Conservation (phyloP, 2,888 invertebrate species). For the Halictus quadricinctus region DNA sequence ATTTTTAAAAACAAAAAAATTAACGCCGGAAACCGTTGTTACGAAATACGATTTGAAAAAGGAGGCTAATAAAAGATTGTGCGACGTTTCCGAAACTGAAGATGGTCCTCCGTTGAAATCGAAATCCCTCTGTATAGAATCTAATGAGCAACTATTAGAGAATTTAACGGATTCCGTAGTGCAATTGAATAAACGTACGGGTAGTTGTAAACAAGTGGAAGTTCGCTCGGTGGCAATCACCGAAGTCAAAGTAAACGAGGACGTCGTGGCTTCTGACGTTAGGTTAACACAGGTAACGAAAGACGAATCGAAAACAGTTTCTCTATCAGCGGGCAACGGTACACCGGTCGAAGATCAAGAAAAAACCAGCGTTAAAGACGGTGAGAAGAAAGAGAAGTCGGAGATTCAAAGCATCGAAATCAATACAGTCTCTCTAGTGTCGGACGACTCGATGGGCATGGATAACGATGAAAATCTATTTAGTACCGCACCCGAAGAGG, state of each 20-base stretch:
- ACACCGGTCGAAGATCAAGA: conserved; percentile 17
- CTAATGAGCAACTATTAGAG: conserved; percentile 37
- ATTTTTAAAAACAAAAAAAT: conserved; percentile 27
- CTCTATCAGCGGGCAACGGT: neutral
- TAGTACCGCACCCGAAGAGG: conserved; percentile 67
- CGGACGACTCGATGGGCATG: conserved; percentile 74
- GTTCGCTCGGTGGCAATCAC: neutral
- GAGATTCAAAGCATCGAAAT: conserved; percentile 71
- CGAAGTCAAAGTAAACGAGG: conserved; percentile 23
- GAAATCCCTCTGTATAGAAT: conserved; percentile 64
- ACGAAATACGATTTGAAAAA: conserved; percentile 67
- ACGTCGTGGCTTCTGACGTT: neutral
- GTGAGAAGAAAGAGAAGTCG: conserved; percentile 50
- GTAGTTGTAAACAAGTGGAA: conserved; percentile 24
- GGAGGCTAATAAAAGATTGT: conserved; percentile 70
- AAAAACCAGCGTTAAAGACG: conserved; percentile 20
- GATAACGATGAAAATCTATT: conserved; percentile 70
- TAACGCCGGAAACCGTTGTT: conserved; percentile 26
- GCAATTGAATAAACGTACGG: conserved; percentile 31
- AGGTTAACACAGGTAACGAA: conserved; percentile 20
- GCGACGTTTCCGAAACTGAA: conserved; percentile 61
- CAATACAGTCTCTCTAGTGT: conserved; percentile 60
- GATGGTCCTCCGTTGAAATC: conserved; percentile 73
- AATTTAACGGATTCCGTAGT: conserved; percentile 29
- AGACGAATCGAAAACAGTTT: conserved; percentile 15